These are phyloP conservation scores for Orius insidiosus DNA, from an alignment of 1,140 invertebrate species.

Conservation along the genomic window DNA sequence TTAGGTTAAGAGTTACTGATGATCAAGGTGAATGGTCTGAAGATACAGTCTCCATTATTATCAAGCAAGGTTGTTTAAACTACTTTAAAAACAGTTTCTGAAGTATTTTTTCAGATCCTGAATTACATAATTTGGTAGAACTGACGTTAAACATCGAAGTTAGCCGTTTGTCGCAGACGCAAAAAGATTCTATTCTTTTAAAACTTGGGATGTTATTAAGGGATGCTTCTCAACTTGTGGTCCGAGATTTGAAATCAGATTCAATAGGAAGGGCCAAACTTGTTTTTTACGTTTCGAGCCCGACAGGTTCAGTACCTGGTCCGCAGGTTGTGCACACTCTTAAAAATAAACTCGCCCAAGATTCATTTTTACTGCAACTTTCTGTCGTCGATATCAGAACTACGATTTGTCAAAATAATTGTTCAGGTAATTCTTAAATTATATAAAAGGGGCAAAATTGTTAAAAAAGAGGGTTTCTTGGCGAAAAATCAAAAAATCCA, in stretches of 20 bases:
- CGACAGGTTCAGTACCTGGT: constrained; percentile 32
- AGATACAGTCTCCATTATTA: constrained; percentile 69
- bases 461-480: no score
- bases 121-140: constrained; percentile 59
- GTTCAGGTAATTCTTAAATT: constrained; percentile 67
- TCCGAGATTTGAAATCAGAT: constrained; percentile 41
- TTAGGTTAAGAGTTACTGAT: constrained; percentile 73
- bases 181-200: constrained; percentile 53
- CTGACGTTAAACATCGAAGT: constrained; percentile 56
- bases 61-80: no score
- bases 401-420: constrained; percentile 77
- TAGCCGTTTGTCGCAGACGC: constrained; percentile 43
- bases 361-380: constrained; percentile 52
- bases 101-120: no score
- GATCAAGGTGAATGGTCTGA: constrained; percentile 64
- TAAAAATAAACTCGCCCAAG: constrained; percentile 46
- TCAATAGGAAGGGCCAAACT: constrained; percentile 37
- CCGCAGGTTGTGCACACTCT: constrained; percentile 39
- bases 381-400: constrained; percentile 61
- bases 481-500: no score
- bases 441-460: no score
- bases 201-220: constrained; percentile 56
- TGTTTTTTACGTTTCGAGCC: constrained; percentile 39
- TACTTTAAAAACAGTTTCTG: no score
- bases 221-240: constrained; percentile 44